Evolutionary conservation across 2,888 invertebrate species (phyloP).

Genomic region (Dromius quadrimaculatus): DNA sequence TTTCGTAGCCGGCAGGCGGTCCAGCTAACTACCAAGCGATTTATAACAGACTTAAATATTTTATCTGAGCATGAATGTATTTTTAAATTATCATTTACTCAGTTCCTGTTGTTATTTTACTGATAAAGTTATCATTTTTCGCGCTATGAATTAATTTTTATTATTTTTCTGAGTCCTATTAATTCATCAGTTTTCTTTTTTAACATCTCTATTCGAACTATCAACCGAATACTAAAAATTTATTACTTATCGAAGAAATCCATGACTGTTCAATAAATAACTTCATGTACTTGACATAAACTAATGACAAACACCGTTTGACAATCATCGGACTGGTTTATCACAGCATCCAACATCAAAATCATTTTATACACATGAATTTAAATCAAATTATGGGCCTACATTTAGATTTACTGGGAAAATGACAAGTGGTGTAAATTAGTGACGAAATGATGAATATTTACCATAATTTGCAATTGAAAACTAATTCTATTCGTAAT

Average conservation of each 20-base stretch:
- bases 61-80: neutral
- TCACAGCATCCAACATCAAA: conserved; percentile 34
- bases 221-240: conserved; percentile 21
- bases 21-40: neutral
- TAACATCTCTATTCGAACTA: conserved; percentile 43
- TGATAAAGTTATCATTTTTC: neutral
- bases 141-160: neutral
- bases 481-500: too few relatives aligned
- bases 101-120: neutral
- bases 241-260: conserved; percentile 36
- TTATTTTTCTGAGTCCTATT: neutral
- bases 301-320: conserved; percentile 46
- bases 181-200: conserved; percentile 12
- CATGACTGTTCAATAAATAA: conserved; percentile 41
- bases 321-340: conserved; percentile 41
- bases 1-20: neutral
- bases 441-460: conserved; percentile 26
- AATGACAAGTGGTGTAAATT: conserved; percentile 46
- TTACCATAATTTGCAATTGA: conserved; percentile 3
- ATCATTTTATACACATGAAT: conserved; percentile 41
- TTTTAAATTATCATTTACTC: neutral
- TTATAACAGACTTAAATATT: neutral
- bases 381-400: conserved; percentile 36
- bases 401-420: conserved; percentile 30
- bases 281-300: conserved; percentile 24